Evolutionary conservation across 2,888 invertebrate genomes (phyloP), one percentile per base, ranked within the genome.

Genomic region (Vesta saturnalis): DNA sequence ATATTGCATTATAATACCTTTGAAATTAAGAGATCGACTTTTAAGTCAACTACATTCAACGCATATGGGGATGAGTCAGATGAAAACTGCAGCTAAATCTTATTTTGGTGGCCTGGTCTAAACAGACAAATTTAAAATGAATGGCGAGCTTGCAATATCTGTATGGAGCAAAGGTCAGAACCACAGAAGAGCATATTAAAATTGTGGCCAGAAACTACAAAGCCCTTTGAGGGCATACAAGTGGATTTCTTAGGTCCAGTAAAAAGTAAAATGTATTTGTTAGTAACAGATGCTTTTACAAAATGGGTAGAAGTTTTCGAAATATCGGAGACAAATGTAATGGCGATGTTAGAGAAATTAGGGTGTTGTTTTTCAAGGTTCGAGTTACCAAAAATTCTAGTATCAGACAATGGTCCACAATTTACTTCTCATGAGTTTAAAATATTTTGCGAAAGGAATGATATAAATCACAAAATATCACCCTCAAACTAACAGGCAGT

Each of bases 211-310:
- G 47, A 64, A 54, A 46, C 60, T 0, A 46, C 16, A 3, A 12
- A 46, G 35, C 49, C 60, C 0, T 74, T 62, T 15, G 65, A 72
- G 15, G 47, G 73, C 55, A 49, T 74, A 1, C 71, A 72, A 67
- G 62, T 67, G 15, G 72, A 72, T 60, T 75, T 71, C 68, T 46
- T 72, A 14, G 69, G 71, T 12, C 71, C 70, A 0, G 63, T 72
- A 46, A 59, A 67, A 1, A 62, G 60, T 35, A 72, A 71, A 59
- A 67, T n/a, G n/a, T n/a, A n/a, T n/a, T n/a, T n/a, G n/a, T n/a
- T n/a, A n/a, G n/a, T n/a, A n/a, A n/a, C n/a, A n/a, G n/a, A n/a
- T 56, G 21, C 71, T 57, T 65, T 59, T 73, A 15, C 58, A 69
- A 6, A 68, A 18, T 73, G 72, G 72, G 72, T 68, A 0, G 70